These are phyloP conservation scores for Papilio machaon DNA, from an alignment of 1,140 invertebrate genomes.

Conservation along the genomic window DNA sequence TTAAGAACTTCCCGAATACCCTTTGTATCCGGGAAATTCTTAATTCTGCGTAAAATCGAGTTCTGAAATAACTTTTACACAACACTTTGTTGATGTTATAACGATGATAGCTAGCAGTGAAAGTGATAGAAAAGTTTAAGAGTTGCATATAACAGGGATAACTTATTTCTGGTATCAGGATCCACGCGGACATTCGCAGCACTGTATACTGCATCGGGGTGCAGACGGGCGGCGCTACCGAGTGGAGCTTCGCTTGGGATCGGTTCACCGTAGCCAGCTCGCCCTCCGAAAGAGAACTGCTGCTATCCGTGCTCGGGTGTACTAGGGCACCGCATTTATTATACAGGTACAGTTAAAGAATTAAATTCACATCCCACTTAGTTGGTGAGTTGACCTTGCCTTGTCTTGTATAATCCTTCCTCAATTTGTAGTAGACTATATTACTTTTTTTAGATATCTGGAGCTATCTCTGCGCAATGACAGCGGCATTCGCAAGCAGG, in stretches of 20 bases:
- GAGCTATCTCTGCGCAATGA: slow-evolving; percentile 87
- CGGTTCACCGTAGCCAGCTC: slow-evolving; percentile 88
- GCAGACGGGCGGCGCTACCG: slow-evolving; percentile 87
- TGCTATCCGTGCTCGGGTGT: slow-evolving; percentile 91
- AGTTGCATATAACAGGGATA: no score
- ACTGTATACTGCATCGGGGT: slow-evolving; percentile 94
- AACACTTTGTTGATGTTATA: no score
- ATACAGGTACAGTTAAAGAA: slow-evolving; percentile 78
- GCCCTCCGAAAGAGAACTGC: slow-evolving; percentile 88
- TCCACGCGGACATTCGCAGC: slow-evolving; percentile 90
- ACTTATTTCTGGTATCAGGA: slow-evolving; percentile 79
- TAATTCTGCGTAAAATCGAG: no score
- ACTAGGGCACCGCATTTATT: slow-evolving; percentile 89
- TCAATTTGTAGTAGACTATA: background rate
- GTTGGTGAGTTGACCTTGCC: no score
- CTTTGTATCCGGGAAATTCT: no score
- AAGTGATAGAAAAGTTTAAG: no score
- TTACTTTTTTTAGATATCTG: slow-evolving; percentile 82
- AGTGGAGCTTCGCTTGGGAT: slow-evolving; percentile 94
- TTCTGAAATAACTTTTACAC: no score
- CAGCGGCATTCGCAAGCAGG: slow-evolving; percentile 91
- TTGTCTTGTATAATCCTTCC: no score
- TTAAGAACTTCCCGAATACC: no score
- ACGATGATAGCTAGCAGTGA: no score
- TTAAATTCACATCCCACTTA: background rate